Base-by-base conservation (phyloP, 2,888 invertebrate species). In the Salticus scenicus region DNA sequence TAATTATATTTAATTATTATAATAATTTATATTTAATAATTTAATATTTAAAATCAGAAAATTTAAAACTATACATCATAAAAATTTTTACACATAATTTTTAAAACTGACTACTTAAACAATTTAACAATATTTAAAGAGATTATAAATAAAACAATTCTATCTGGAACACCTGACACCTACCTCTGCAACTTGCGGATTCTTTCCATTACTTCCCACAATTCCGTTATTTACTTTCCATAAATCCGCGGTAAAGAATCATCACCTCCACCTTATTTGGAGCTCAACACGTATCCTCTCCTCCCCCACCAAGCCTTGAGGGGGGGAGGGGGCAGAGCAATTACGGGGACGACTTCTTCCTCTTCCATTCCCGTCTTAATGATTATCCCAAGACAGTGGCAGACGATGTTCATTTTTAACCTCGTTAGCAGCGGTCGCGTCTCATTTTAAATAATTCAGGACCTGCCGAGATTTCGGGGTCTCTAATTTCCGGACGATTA, bases 401-500 rank as follows among this genome's bases (percentile, higher is more conserved):
- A 47, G 57, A 57, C 24, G 57, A 57, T 57, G 57, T 57, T 57
- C 57, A 57, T 57, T 57, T 57, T 57, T 57, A 57, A 57, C 57
- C 57, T 57, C 57, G 57, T 57, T 57, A 57, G 57, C 57, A 12
- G 57, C 57, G 57, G 57, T 57, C 57, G 57, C 20, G 24, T 20
- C 57, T 57, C 57, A 57, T 24, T 57, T 57, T 57, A 57, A 57
- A 57, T 57, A 57, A 57, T 57, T 57, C 24, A 57, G 57, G 24
- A 24, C 2, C 24, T 57, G 57, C 57, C 57, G 57, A 57, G 57
- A 57, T 57, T 57, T 57, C 24, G 24, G 24, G 24, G 57, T 10
- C 20, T 24, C 57, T 24, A 20, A 57, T 57, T 57, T 57, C 57
- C 57, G 57, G 57, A 4, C 57, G 57, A 24, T 57, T 57, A 57